These are phyloP conservation scores for Ambastaia sidthimunki DNA, from an alignment of 2,797 vertebrate species.

Conservation along the genomic window DNA sequence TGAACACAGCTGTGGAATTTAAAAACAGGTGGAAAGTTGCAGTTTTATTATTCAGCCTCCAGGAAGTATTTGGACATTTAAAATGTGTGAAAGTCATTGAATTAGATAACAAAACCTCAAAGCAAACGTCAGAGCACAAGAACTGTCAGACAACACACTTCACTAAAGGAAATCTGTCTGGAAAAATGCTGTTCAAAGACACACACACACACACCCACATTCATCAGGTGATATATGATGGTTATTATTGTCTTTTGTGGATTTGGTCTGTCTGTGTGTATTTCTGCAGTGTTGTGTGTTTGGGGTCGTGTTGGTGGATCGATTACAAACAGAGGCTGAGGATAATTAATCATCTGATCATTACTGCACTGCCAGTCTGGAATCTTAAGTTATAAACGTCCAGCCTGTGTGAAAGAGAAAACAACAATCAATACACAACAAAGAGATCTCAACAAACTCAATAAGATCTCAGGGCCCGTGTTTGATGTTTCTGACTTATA, in stretches of 20 bases:
- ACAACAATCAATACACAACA: conserved; percentile 27
- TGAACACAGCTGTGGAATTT: too few relatives aligned
- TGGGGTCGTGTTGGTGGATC: conserved; percentile 12
- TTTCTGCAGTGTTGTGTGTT: conserved; percentile 7
- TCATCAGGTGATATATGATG: neutral
- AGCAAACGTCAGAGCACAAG: too few relatives aligned
- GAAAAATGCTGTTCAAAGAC: too few relatives aligned
- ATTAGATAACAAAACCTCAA: neutral
- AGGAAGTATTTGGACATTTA: too few relatives aligned
- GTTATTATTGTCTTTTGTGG: neutral
- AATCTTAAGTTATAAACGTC: conserved; percentile 43
- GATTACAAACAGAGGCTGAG: conserved; percentile 30
- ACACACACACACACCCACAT: too few relatives aligned
- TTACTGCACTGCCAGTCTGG: conserved; percentile 43
- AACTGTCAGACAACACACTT: too few relatives aligned
- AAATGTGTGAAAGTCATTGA: too few relatives aligned
- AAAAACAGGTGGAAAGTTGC: too few relatives aligned
- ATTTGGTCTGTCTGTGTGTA: too few relatives aligned
- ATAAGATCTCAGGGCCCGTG: neutral
- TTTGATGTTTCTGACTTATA: too few relatives aligned
- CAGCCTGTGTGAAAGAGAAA: conserved; percentile 28
- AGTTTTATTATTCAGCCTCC: too few relatives aligned
- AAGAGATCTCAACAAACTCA: conserved; percentile 21
- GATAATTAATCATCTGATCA: conserved; percentile 51
- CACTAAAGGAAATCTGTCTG: too few relatives aligned